Percentiles rank a stretch among this genome's conserved stretches.
Conservation (phyloP, 35 echinoderm and acorn worm species). For the Acanthaster planci region DNA sequence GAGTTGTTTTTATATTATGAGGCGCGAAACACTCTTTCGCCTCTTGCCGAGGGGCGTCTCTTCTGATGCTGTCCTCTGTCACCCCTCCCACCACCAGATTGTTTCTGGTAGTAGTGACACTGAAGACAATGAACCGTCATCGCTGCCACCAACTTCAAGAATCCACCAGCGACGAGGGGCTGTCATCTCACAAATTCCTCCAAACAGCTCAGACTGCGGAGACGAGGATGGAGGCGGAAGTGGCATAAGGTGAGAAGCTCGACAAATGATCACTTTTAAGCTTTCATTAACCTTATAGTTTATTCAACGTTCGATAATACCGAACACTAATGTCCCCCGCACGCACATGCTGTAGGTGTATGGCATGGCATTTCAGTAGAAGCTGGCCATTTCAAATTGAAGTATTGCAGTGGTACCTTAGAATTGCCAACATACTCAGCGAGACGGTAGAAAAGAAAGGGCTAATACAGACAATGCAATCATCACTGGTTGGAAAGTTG, state of each 20-base stretch:
- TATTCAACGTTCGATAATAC: not conserved
- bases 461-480: too few relatives aligned
- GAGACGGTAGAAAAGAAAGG: too few relatives aligned
- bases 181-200: conserved; percentile 52
- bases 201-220: conserved; percentile 14
- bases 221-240: conserved; percentile 30
- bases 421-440: too few relatives aligned
- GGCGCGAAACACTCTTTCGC: conserved; percentile 29
- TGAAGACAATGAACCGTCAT: conserved; percentile 25
- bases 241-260: conserved; percentile 37
- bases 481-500: too few relatives aligned
- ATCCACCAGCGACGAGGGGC: conserved; percentile 42
- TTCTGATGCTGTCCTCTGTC: conserved; percentile 18
- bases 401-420: too few relatives aligned
- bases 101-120: conserved; percentile 4
- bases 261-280: not conserved
- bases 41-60: conserved; percentile 1
- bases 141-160: conserved; percentile 21
- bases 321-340: not conserved
- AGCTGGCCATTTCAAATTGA: too few relatives aligned
- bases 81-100: conserved; percentile 19
- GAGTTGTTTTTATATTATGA: not conserved
- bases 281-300: not conserved
- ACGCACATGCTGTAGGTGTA: not conserved
- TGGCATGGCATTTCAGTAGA: too few relatives aligned